These are phyloP conservation scores for Chelidonichthys spinosus DNA, from an alignment of 2,797 vertebrate genomes.

Conservation along the genomic window DNA sequence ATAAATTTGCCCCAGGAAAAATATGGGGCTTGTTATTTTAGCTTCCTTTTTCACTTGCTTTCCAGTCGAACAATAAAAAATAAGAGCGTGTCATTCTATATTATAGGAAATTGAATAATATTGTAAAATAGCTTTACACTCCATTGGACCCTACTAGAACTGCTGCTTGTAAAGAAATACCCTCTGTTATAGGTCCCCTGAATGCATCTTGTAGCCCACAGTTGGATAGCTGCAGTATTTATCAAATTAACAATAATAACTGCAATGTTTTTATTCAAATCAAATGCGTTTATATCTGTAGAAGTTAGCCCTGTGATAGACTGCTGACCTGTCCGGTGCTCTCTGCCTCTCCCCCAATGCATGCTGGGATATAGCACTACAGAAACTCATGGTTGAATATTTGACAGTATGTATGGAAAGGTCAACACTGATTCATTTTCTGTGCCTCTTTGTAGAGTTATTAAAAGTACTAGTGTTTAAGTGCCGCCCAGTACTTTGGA, in stretches of 20 bases:
- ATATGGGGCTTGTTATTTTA: slow-evolving; percentile 76
- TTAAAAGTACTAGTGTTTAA: neutral
- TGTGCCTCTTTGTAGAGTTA: neutral
- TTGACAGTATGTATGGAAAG: neutral
- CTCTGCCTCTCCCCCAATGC: neutral
- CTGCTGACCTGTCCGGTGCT: neutral
- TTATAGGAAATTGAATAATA: slow-evolving; percentile 77
- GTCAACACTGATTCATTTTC: slow-evolving; percentile 8
- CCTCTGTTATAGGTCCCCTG: slow-evolving; percentile 50
- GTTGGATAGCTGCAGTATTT: slow-evolving; percentile 39
- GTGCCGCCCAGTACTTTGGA: neutral
- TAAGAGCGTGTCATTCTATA: slow-evolving; percentile 73
- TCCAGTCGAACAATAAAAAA: slow-evolving; percentile 76
- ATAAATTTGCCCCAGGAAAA: slow-evolving; percentile 75
- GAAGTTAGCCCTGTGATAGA: neutral
- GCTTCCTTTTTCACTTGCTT: slow-evolving; percentile 76
- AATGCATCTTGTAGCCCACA: slow-evolving; percentile 30
- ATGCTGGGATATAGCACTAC: neutral
- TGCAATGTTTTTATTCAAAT: slow-evolving; percentile 36
- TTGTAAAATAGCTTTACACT: slow-evolving; percentile 65
- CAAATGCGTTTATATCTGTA: slow-evolving; percentile 14
- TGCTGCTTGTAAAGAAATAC: slow-evolving; percentile 66
- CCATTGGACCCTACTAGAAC: slow-evolving; percentile 47
- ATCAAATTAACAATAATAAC: slow-evolving; percentile 48
- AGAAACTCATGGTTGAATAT: neutral